A percentile compares a stretch with the other conserved stretches of the same genome.
phyloP scores from a whole-genome alignment of 2,113 vertebrate genomes.

The Pseudorhombus dupliciocellatus region DNA sequence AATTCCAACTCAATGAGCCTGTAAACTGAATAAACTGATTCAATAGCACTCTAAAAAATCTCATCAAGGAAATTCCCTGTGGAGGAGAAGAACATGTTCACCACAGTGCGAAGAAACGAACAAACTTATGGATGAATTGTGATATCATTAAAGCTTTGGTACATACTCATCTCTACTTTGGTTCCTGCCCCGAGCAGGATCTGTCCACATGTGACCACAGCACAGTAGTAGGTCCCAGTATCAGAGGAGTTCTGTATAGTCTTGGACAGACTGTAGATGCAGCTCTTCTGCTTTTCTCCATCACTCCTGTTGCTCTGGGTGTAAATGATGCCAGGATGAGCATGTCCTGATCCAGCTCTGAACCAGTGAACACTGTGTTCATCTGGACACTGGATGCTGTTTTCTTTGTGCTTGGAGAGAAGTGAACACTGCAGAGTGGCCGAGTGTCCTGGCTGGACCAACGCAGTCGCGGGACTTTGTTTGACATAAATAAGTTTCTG shows the following conservation, averaged over 20 bases:
- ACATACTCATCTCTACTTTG: slow-evolving; percentile 36
- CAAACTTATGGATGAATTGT: not conserved
- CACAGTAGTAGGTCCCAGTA: slow-evolving; percentile 51
- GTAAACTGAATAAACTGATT: no score
- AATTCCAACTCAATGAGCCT: no score
- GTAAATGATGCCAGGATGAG: slow-evolving; percentile 31
- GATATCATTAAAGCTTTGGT: not conserved
- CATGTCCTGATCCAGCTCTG: slow-evolving; percentile 25
- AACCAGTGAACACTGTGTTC: slow-evolving; percentile 49
- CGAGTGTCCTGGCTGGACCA: slow-evolving; percentile 1
- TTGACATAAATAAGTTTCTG: not conserved
- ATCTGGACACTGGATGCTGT: slow-evolving; percentile 27
- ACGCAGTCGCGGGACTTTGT: slow-evolving; percentile 13
- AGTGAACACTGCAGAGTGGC: slow-evolving; percentile 62
- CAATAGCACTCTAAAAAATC: no score
- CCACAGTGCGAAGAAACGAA: not conserved
- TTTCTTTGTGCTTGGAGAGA: slow-evolving; percentile 13
- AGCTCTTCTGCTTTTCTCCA: slow-evolving; percentile 13
- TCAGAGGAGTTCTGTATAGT: slow-evolving; percentile 29
- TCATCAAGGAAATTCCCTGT: no score
- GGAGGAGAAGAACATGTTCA: not conserved
- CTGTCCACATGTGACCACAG: slow-evolving; percentile 43
- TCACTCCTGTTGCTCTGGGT: not conserved
- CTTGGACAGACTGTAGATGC: slow-evolving; percentile 55
- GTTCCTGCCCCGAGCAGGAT: slow-evolving; percentile 52